phyloP scores from a whole-genome alignment of 1,140 invertebrate genomes.

The Marisa cornuarietis region DNA sequence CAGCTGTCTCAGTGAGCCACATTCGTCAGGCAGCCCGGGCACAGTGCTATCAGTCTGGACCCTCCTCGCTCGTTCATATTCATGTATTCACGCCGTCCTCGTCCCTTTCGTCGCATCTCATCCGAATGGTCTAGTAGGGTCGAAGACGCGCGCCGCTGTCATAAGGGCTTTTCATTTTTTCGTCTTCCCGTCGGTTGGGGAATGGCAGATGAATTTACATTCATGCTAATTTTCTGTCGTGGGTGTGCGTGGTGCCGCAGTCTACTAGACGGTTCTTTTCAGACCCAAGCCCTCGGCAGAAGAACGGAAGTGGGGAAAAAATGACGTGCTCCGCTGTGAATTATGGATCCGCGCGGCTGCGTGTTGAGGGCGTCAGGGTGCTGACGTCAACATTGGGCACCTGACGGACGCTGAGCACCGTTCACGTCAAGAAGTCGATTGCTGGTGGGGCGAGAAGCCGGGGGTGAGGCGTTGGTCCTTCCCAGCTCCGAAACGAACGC shows the following conservation, averaged over 20 bases:
- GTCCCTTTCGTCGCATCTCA: slow-evolving; percentile 1
- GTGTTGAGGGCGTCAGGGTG: no score
- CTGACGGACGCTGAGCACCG: no score
- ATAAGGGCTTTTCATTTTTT: neutral
- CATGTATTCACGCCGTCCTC: neutral
- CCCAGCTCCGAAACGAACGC: neutral
- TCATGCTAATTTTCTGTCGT: neutral
- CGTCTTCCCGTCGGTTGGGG: neutral
- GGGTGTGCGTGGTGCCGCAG: neutral
- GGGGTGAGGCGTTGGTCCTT: neutral
- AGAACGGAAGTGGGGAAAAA: no score
- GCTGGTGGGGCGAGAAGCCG: no score
- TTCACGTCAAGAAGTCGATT: no score
- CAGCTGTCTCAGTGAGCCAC: no score
- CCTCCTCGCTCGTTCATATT: no score
- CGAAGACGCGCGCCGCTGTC: neutral
- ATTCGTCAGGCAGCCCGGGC: no score
- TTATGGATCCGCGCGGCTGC: no score
- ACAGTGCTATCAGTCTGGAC: no score
- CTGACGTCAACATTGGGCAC: no score
- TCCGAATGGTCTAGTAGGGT: neutral
- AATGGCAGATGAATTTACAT: neutral
- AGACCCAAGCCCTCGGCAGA: neutral
- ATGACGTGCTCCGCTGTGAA: no score
- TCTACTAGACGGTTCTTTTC: neutral